Evolutionary conservation across 2,888 invertebrate species (phyloP).

Genomic region (Gastracanthus pulcherrimus): DNA sequence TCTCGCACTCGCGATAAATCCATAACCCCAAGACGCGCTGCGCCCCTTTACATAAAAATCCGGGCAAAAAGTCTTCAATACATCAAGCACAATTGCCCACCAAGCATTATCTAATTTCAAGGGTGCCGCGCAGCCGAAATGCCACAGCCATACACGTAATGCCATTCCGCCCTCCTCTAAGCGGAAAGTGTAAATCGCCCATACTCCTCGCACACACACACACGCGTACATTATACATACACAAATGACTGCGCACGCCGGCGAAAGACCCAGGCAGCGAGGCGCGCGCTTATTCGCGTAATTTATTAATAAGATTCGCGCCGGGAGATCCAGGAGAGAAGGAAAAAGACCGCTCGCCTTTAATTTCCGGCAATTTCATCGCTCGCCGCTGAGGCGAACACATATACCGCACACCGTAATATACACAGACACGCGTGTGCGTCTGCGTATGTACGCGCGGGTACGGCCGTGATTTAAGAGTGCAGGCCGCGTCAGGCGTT

Average conservation of each 20-base stretch:
- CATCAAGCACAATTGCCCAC: background rate
- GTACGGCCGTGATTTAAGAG: conserved; percentile 39
- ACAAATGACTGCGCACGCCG: background rate
- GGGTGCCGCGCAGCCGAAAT: conserved; percentile 3
- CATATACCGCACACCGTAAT: background rate
- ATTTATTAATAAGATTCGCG: conserved; percentile 69
- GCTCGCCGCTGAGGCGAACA: conserved; percentile 52
- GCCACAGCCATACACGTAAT: background rate
- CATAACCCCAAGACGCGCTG: too few relatives aligned
- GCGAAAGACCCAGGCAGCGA: background rate
- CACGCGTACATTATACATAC: background rate
- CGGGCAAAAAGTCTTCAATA: background rate
- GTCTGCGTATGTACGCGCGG: background rate
- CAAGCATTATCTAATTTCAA: conserved; percentile 3
- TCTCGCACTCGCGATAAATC: too few relatives aligned
- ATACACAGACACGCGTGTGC: conserved; percentile 37
- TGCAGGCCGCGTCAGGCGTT: conserved; percentile 34
- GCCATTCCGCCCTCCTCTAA: background rate
- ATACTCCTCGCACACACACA: background rate
- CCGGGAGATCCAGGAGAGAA: conserved; percentile 52
- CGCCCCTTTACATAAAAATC: background rate
- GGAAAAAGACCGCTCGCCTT: conserved; percentile 59
- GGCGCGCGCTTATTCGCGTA: conserved; percentile 55
- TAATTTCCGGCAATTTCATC: conserved; percentile 63
- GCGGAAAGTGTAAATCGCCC: conserved; percentile 18